Evolutionary conservation across 2,113 vertebrate species (phyloP).

Genomic region (Clarias batrachus): DNA sequence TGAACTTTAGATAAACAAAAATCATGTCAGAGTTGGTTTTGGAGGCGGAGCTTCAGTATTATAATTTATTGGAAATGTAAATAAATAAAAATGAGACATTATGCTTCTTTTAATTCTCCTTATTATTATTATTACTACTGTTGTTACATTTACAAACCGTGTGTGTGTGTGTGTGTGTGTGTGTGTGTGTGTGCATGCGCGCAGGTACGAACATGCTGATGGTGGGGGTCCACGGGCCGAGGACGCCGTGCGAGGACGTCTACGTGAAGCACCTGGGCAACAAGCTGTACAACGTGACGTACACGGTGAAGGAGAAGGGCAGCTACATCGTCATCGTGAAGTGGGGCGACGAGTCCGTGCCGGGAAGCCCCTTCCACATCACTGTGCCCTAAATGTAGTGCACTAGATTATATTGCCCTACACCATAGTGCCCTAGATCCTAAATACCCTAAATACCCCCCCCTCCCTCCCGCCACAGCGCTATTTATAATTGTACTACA

Average conservation of each 20-base stretch:
- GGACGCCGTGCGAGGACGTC: constrained; percentile 89
- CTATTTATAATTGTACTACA: neutral
- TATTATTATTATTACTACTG: neutral
- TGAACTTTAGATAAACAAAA: neutral
- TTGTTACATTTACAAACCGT: neutral
- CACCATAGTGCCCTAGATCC: constrained; percentile 27
- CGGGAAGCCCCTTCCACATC: constrained; percentile 89
- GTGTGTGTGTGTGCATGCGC: neutral
- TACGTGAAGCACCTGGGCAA: constrained; percentile 91
- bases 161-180: neutral
- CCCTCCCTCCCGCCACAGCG: neutral
- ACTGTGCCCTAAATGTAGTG: constrained; percentile 71
- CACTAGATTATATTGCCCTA: neutral
- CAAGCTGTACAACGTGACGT: constrained; percentile 89
- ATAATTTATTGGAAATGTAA: neutral
- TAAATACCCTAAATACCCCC: too few relatives aligned
- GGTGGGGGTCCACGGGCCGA: constrained; percentile 90
- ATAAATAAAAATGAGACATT: neutral
- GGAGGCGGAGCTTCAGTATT: neutral
- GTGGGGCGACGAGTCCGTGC: constrained; percentile 88
- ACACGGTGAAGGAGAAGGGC: constrained; percentile 90
- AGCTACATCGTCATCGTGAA: constrained; percentile 91
- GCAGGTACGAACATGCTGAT: constrained; percentile 94
- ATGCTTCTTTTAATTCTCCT: neutral
- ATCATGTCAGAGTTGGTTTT: neutral